Percentiles rank a stretch among this genome's conserved stretches.
Conservation (phyloP, 2,113 vertebrate species). For the Thunnus thynnus region DNA sequence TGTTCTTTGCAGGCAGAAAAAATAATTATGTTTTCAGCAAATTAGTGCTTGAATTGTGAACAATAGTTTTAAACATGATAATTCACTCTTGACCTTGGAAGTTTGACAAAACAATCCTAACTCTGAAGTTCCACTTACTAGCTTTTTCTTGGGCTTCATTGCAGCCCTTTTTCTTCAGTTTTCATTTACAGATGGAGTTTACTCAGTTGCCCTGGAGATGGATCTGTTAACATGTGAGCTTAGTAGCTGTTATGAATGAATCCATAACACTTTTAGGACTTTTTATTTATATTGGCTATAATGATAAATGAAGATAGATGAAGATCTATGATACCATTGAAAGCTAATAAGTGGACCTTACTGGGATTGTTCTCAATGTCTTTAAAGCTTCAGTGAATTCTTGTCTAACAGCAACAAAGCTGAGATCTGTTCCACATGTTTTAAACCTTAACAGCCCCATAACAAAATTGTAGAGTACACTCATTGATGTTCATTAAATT, state of each 20-base stretch:
- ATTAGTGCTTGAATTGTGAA: conserved; percentile 8
- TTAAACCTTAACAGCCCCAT: neutral
- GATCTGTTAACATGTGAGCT: neutral
- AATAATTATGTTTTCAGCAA: neutral
- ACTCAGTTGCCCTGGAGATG: too few relatives aligned
- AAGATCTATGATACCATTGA: too few relatives aligned
- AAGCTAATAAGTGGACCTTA: too few relatives aligned
- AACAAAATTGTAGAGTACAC: neutral
- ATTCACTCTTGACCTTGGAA: too few relatives aligned
- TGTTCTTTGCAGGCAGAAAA: neutral
- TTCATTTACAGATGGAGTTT: too few relatives aligned
- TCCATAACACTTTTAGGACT: neutral
- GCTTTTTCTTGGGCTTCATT: too few relatives aligned
- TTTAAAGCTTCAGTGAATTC: neutral
- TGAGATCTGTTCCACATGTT: neutral
- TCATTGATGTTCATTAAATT: neutral
- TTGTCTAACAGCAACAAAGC: neutral
- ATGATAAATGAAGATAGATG: too few relatives aligned
- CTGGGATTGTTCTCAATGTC: too few relatives aligned
- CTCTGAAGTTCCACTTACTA: too few relatives aligned
- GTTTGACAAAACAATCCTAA: too few relatives aligned
- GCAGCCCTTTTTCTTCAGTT: too few relatives aligned
- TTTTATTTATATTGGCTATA: neutral
- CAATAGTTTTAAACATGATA: neutral
- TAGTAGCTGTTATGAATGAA: neutral